Evolutionary conservation across 2,113 vertebrate genomes (phyloP), one percentile per base, ranked within the genome.

Genomic region (Mesoclemmys tuberculata): DNA sequence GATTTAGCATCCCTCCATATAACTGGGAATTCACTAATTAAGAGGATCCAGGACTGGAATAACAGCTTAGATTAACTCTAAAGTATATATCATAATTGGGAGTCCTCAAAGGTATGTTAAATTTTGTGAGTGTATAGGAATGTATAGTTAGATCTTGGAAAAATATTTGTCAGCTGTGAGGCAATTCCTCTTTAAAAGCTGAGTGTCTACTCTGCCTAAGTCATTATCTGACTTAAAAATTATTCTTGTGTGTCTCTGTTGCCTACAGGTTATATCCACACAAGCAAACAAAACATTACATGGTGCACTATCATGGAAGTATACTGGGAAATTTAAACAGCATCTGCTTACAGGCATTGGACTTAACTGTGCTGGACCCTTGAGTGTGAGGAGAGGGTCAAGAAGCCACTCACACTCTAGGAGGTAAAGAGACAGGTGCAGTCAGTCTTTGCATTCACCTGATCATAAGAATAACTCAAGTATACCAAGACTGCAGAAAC

Each of bases 301-400:
- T 22, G n/a, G n/a, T 38, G 10, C 68, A 71, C 68, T 71, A 80
- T 7, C 19, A 79, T 13, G 71, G 10, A 0, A 38, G 9, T 3
- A 41, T 1, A 13, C 3, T 77, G 21, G 24, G 85, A 75, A 0
- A 41, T 4, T 46, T 58, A 79, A 90, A 31, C 24, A 46, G 1
- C 75, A 24, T 8, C 49, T 84, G 80, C 44, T 29, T 85, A 78
- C 68, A 74, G 88, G 41, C 18, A 56, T 1, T 8, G 41, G 16
- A 3, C 2, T 79, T 41, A 90, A 51, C 19, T 86, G 24, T 89
- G 13, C 68, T 74, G 41, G 22, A 41, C 38, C 35, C 19, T 8
- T 29, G 2, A 1, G 0, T 38, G 29, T 11, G 31, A 2, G 46
- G 41, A 52, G 68, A 74, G 18, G 68, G 38, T 74, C 21, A 41